Evolutionary conservation across 2,113 vertebrate genomes (phyloP).

Genomic region (Cygnus buccinator): DNA sequence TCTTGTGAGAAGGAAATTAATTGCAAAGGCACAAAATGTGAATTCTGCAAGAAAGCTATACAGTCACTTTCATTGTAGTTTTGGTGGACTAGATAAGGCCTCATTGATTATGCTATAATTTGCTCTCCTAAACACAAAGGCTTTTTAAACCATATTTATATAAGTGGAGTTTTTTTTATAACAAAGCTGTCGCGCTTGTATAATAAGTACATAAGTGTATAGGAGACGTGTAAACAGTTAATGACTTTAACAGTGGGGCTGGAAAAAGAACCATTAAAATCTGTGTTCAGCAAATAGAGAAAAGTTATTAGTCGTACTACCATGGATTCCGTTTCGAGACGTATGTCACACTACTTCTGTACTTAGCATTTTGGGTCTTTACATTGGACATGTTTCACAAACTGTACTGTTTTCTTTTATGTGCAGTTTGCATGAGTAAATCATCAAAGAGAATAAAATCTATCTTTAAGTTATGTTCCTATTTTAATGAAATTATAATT

Average conservation of each 20-base stretch:
- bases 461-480: conserved; percentile 88
- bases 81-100: conserved; percentile 70
- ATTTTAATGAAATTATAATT: conserved; percentile 76
- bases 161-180: conserved; percentile 76
- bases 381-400: conserved; percentile 86
- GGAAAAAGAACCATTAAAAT: conserved; percentile 78
- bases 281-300: conserved; percentile 79
- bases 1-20: conserved; percentile 58
- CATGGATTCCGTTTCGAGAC: conserved; percentile 76
- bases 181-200: conserved; percentile 80
- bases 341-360: conserved; percentile 84
- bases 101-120: conserved; percentile 56
- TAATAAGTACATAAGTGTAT: conserved; percentile 81
- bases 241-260: conserved; percentile 75
- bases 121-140: conserved; percentile 68
- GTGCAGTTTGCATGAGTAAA: conserved; percentile 97
- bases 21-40: conserved; percentile 81
- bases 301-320: conserved; percentile 77
- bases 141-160: conserved; percentile 78
- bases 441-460: conserved; percentile 96
- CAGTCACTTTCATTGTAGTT: conserved; percentile 72
- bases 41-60: conserved; percentile 76
- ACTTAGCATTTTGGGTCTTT: conserved; percentile 80
- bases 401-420: conserved; percentile 88
- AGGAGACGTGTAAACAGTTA: conserved; percentile 80